A percentile compares a stretch with the other conserved stretches of the same genome.
Conservation (phyloP, 2,797 vertebrate genomes). For the Carcharodon carcharias region DNA sequence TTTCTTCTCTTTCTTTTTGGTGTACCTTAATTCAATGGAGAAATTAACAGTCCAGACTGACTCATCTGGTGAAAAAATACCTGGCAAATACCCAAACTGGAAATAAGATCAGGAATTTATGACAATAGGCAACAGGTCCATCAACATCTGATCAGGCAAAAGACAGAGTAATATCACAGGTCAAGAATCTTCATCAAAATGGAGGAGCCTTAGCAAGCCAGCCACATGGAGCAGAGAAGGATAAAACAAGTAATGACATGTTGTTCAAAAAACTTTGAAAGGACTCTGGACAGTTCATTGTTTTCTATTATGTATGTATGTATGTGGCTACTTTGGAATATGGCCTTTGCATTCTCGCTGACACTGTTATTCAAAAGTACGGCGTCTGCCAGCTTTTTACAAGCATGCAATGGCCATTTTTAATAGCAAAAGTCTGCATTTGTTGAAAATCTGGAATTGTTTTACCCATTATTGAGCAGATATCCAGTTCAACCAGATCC, state of each 20-base stretch:
- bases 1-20: background rate
- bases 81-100: background rate
- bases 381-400: background rate
- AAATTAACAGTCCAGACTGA: background rate
- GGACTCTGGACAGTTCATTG: background rate
- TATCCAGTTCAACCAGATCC: background rate
- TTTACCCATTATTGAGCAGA: background rate
- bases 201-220: background rate
- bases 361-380: background rate
- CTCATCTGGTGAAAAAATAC: background rate
- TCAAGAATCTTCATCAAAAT: background rate
- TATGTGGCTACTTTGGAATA: background rate
- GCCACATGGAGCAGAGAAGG: background rate
- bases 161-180: background rate
- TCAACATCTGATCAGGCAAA: background rate
- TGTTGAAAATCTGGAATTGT: background rate
- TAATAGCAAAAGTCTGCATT: background rate
- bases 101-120: background rate
- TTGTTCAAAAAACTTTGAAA: background rate
- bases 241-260: background rate
- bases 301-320: background rate
- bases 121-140: background rate
- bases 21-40: background rate
- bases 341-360: background rate
- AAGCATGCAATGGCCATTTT: background rate